Evolutionary conservation across 1,140 invertebrate genomes (phyloP).

Genomic region (Polypedilum pembai): DNA sequence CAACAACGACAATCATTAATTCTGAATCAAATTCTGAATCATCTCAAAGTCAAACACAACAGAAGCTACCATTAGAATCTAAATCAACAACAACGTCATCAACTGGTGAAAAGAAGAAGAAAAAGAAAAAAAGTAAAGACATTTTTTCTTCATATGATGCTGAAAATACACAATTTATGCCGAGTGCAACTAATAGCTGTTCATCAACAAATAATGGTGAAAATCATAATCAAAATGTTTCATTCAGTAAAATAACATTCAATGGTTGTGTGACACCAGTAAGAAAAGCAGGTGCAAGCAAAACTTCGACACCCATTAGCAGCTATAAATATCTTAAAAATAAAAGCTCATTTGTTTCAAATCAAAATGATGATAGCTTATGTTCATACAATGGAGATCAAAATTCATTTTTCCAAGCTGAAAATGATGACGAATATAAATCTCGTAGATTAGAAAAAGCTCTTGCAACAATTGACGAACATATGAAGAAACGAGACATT

Average conservation of each 20-base stretch:
- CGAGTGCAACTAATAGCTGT: background rate
- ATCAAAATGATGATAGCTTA: constrained; percentile 31
- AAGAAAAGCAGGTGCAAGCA: background rate
- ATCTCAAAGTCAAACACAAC: background rate
- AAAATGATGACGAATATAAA: constrained; percentile 40
- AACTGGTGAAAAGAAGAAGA: constrained; percentile 2
- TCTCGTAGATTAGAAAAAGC: constrained; percentile 40
- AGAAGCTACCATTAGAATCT: constrained; percentile 9
- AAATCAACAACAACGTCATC: constrained; percentile 12
- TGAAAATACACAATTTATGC: constrained; percentile 22
- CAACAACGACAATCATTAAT: constrained; percentile 24
- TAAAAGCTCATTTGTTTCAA: constrained; percentile 23
- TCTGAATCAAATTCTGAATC: constrained; percentile 18
- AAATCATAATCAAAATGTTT: background rate
- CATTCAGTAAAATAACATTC: background rate
- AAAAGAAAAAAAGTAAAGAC: background rate
- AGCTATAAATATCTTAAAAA: constrained; percentile 23
- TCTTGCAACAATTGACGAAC: constrained; percentile 38
- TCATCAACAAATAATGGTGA: background rate
- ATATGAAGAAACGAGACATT: constrained; percentile 40
- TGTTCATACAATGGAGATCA: constrained; percentile 37
- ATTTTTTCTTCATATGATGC: background rate
- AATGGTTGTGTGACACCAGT: constrained; percentile 22
- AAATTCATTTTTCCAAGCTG: constrained; percentile 43
- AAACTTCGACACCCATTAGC: constrained; percentile 29